Conservation (phyloP, 1,140 invertebrate genomes). For the Trichomalopsis sarcophagae region DNA sequence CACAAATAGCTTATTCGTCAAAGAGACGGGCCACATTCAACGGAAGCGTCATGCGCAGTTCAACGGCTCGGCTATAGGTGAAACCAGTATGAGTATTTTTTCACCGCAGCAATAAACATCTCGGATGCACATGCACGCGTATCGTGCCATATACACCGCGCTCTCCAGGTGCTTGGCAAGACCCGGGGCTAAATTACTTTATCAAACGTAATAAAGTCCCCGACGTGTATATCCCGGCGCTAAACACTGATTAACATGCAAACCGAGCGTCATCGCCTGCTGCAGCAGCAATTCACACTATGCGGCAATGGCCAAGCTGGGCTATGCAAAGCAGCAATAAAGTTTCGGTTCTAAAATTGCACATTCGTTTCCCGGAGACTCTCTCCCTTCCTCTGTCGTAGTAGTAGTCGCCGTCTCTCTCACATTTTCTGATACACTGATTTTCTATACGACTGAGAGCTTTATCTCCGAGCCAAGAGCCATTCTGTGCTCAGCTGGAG, state of each 20-base stretch:
- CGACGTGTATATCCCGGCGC: constrained; percentile 45
- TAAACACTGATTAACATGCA: constrained; percentile 60
- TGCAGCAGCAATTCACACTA: constrained; percentile 52
- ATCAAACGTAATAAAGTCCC: constrained; percentile 52
- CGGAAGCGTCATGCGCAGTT: background rate
- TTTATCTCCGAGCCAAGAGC: background rate
- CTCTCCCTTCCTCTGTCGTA: background rate
- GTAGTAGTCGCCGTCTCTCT: background rate
- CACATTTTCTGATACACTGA: constrained; percentile 1
- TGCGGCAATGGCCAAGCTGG: constrained; percentile 38
- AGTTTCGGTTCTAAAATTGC: constrained; percentile 27
- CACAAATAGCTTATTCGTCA: background rate
- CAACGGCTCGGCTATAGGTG: background rate
- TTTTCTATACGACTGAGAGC: background rate
- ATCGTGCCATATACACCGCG: no score
- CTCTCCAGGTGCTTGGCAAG: no score
- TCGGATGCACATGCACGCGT: background rate
- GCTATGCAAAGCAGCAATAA: constrained; percentile 49
- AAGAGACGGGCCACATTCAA: background rate
- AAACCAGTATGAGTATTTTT: background rate
- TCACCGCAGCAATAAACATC: background rate
- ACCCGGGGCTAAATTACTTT: constrained; percentile 33
- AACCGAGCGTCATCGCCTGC: constrained; percentile 50
- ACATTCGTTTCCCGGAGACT: background rate
- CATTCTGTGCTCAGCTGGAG: background rate